These are phyloP conservation scores for Paraescarpia echinospica DNA, from an alignment of 1,140 invertebrate species.

Conservation along the genomic window DNA sequence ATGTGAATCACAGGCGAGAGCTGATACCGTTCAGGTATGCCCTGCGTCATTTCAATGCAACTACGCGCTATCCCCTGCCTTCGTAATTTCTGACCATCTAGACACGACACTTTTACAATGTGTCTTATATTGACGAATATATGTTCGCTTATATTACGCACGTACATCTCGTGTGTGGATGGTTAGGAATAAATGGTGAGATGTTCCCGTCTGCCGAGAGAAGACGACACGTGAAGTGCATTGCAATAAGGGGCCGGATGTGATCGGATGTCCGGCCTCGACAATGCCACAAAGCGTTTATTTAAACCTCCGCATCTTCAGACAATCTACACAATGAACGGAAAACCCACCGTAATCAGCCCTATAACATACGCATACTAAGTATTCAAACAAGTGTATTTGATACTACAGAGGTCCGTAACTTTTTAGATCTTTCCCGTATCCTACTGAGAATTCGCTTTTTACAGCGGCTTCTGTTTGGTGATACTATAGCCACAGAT, in stretches of 20 bases:
- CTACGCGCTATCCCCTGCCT: not conserved
- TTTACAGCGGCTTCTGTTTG: not conserved
- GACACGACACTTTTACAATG: too few species aligned
- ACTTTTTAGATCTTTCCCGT: not conserved
- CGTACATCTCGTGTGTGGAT: not conserved
- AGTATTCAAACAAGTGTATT: not conserved
- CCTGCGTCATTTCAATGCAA: not conserved
- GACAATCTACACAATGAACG: not conserved
- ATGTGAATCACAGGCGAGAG: not conserved
- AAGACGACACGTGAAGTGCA: not conserved
- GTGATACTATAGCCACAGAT: not conserved
- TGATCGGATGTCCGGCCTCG: not conserved
- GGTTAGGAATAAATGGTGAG: not conserved
- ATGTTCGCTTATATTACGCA: not conserved
- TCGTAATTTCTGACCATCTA: not conserved
- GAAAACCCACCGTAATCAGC: not conserved
- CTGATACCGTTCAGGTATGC: not conserved
- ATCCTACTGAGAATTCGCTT: not conserved
- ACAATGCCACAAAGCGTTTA: not conserved
- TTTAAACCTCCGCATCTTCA: not conserved
- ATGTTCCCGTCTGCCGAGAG: not conserved
- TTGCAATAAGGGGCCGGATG: not conserved
- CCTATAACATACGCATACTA: not conserved
- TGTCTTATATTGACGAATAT: not conserved
- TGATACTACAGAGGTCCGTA: not conserved